Conservation (phyloP, 2,888 invertebrate species). For the Xiphydria camelus region DNA sequence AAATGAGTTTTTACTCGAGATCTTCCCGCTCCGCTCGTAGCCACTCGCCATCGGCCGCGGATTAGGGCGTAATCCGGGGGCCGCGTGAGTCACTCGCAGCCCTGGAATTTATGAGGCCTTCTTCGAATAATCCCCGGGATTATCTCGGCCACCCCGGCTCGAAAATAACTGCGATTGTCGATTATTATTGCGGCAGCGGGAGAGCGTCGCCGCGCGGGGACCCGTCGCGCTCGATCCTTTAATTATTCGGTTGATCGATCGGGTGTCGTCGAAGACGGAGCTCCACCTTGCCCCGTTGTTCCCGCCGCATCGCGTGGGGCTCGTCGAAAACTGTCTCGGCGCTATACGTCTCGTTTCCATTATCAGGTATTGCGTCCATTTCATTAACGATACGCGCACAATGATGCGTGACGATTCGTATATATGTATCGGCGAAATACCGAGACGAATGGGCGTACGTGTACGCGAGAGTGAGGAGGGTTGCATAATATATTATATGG, state of each 20-base stretch:
- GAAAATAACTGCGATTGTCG: constrained; percentile 9
- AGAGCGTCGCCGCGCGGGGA: not conserved
- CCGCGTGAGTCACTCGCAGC: constrained; percentile 36
- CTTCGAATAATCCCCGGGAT: constrained; percentile 44
- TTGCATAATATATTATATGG: no score
- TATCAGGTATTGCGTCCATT: constrained; percentile 8
- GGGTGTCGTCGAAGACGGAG: no score
- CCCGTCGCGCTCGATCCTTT: constrained; percentile 13
- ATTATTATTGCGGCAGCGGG: constrained; percentile 17
- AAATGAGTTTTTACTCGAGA: constrained; percentile 33
- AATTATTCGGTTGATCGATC: constrained; percentile 26
- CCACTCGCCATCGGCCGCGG: not conserved
- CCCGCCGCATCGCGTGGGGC: no score
- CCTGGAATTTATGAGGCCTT: constrained; percentile 44
- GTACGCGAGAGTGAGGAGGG: no score
- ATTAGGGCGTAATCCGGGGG: constrained; percentile 1
- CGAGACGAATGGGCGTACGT: no score
- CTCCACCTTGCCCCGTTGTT: no score
- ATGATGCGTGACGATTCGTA: no score
- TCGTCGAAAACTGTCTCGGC: constrained; percentile 10
- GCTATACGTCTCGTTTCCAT: constrained; percentile 10
- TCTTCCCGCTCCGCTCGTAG: no score
- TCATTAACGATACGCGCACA: constrained; percentile 1
- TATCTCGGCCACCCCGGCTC: constrained; percentile 31
- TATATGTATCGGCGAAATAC: no score